phyloP scores from a whole-genome alignment of 2,888 invertebrate genomes.

The Agrotis ipsilon region DNA sequence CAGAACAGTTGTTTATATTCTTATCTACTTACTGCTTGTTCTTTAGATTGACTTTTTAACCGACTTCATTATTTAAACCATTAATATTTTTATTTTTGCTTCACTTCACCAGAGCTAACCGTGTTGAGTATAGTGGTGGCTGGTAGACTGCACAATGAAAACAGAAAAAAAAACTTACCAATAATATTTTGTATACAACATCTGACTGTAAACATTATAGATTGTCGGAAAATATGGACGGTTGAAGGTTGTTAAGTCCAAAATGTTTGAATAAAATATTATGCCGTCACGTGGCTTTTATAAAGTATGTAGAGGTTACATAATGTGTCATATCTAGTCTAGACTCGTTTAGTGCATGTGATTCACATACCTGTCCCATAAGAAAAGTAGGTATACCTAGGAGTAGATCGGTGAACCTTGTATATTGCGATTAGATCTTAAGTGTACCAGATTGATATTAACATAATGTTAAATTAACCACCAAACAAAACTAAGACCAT shows the following conservation, averaged over 20 bases:
- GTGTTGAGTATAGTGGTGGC: neutral
- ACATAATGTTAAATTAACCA: too few species aligned
- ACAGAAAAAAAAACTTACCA: neutral
- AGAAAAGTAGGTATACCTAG: constrained; percentile 3
- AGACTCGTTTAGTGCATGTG: constrained; percentile 22
- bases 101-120: too few species aligned
- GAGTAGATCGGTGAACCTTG: neutral
- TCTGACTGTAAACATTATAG: neutral
- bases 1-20: neutral
- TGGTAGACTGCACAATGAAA: neutral
- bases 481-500: too few species aligned
- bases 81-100: too few species aligned
- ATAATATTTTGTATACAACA: constrained; percentile 23
- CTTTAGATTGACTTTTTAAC: neutral
- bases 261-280: constrained; percentile 44
- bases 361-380: neutral
- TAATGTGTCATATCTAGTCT: constrained; percentile 14
- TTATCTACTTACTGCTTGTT: neutral
- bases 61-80: too few species aligned
- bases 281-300: constrained; percentile 45
- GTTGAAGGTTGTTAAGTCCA: constrained; percentile 33
- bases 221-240: constrained; percentile 13
- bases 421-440: too few species aligned
- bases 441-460: too few species aligned
- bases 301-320: constrained; percentile 12